Base-by-base conservation (phyloP, 2,888 invertebrate species). In the Orgyia antiqua region DNA sequence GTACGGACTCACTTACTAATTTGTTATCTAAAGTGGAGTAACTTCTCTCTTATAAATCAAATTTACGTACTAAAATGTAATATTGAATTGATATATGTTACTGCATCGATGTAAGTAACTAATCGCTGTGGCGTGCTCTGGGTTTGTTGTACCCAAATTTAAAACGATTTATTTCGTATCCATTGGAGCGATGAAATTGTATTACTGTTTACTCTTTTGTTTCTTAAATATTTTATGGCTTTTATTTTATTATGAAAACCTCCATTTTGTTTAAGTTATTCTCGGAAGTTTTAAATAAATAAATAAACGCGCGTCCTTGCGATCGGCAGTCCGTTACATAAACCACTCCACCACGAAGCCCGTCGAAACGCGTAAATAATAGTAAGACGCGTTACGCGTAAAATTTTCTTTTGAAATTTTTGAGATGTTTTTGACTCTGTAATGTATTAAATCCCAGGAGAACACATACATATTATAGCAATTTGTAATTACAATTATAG, bases 21-120 rank as follows among this genome's bases (percentile, higher is more conserved):
- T 74, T 70, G 68, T 70, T 71, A 66, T 63, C 51, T 58, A 45
- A 32, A 52, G 60, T 49, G 49, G 46, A 45, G 44, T 31, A 55
- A 63, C 55, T 69, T 60, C 27, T 42, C 47, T 40, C 45, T 44
- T 54, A 66, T 74, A 72, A 70, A 71, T 73, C 63, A 68, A 51
- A 56, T 60, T 57, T 49, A 50, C 59, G 47, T 46, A 36, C 54
- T 51, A 51, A 55, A 51, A 51, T 51, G 54, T 54, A 50, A 51
- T 53, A 43, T 55, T 46, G 35, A 29, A 23, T 6, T 45, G 43
- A 51, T 48, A 55, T 51, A 50, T 29, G 39, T 31, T 43, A 39
- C 48, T 39, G 51, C 51, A 51, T 51, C 44, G 43, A 43, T 46
- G 39, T 46, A 36, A 15, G 29, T 31, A 35, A 29, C 27, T 34